Evolutionary conservation across 2,888 invertebrate species (phyloP), one percentile per base, ranked within the genome.

Genomic region (Pammene fasciana): DNA sequence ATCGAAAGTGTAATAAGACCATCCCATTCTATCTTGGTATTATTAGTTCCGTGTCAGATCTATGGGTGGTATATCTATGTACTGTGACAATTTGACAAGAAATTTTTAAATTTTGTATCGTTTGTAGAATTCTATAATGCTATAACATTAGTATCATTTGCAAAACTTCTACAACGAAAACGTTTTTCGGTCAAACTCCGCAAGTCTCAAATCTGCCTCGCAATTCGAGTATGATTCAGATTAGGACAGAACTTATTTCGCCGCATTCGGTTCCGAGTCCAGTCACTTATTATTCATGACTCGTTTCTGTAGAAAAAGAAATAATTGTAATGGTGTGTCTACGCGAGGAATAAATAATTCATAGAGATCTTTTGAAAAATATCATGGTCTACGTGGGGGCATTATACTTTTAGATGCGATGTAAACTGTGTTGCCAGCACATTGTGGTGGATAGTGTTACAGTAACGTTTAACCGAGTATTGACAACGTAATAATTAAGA

Each of bases 291-390:
- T 87, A 89, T 89, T 89, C 88, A 85, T 81, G 75, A 82, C 82
- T 80, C 81, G 85, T 86, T 86, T 82, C 83, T 86, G 85, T 84
- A 82, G 83, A 87, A 88, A 70, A 87, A 88, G 86, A 87, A 88
- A 88, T 88, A 87, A 87, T 90, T 88, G 85, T 88, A 87, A 89
- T 88, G 84, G 86, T 86, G 86, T 86, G 88, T 86, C 86, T 88
- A 86, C 82, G 81, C 82, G 79, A 83, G 81, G 75, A 81, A 89
- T 91, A 87, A 86, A 92, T 92, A 88, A 90, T 90, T 89, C 89
- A 91, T 89, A 79, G 80, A 79, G 80, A 88, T 89, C 85, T 88
- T 86, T 88, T 87, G 86, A 87, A 88, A 89, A 89, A 88, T 88
- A 89, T 84, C 83, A 86, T 84, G 85, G 86, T 83, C 82, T 84